phyloP scores from a whole-genome alignment of 2,113 vertebrate genomes.

The Thunnus maccoyii region DNA sequence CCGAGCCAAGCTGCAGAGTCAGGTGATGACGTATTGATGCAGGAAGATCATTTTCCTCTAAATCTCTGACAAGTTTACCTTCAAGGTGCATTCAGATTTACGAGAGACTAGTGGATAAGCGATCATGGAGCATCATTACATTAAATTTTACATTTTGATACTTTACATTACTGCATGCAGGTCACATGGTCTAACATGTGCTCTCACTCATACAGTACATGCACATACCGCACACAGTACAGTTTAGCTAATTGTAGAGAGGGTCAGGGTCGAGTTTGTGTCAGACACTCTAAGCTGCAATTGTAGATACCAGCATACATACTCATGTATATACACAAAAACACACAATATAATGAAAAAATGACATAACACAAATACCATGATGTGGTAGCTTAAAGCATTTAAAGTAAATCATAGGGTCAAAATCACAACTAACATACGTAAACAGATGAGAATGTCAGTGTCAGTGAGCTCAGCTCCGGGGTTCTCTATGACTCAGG shows the following conservation, averaged over 20 bases:
- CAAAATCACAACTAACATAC: neutral
- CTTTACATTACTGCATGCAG: no score
- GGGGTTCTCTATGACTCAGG: slow-evolving; percentile 72
- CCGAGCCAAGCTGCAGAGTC: no score
- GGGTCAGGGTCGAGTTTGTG: neutral
- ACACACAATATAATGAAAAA: neutral
- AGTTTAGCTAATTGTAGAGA: neutral
- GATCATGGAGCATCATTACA: no score
- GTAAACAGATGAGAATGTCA: neutral
- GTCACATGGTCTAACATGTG: neutral
- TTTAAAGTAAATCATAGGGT: slow-evolving; percentile 38
- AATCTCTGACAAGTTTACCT: no score
- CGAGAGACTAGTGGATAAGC: no score
- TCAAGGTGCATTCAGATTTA: no score
- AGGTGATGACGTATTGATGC: no score
- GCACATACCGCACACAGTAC: neutral
- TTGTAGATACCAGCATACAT: neutral
- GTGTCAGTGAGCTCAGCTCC: slow-evolving; percentile 56
- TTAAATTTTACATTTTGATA: no score
- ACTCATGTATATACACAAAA: neutral
- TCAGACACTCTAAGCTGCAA: slow-evolving; percentile 9
- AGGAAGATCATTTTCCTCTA: no score
- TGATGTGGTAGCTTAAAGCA: slow-evolving; percentile 18
- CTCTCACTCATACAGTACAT: neutral
- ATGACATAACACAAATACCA: neutral